phyloP scores from a whole-genome alignment of 2,113 vertebrate species.

The Grammomys dolichurus region DNA sequence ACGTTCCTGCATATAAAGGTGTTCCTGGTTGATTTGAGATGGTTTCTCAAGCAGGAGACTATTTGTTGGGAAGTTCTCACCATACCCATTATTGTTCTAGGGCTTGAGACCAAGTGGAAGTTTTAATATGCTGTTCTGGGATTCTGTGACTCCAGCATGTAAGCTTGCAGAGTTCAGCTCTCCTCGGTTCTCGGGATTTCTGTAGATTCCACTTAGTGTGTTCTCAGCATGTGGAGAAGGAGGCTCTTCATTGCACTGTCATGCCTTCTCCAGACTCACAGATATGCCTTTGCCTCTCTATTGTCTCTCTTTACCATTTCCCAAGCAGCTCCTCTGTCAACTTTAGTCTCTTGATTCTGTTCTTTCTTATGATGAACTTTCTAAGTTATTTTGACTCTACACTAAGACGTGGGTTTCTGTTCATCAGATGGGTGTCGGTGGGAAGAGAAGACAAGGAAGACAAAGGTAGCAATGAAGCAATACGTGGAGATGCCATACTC shows the following conservation, averaged over 20 bases:
- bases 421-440: background rate
- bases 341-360: background rate
- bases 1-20: background rate
- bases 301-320: background rate
- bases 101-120: background rate
- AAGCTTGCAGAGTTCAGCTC: background rate
- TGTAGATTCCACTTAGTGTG: background rate
- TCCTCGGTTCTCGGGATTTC: background rate
- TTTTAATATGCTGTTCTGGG: background rate
- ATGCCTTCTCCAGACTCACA: background rate
- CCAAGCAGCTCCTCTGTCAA: background rate
- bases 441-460: background rate
- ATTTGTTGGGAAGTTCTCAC: background rate
- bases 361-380: background rate
- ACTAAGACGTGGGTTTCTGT: background rate
- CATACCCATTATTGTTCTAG: background rate
- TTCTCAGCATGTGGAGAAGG: background rate
- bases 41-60: background rate
- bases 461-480: too few species aligned
- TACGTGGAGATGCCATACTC: too few species aligned
- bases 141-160: background rate
- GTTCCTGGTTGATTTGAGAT: background rate
- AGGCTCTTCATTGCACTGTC: background rate
- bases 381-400: background rate
- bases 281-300: background rate